phyloP scores from a whole-genome alignment of 1,140 invertebrate genomes.

The Nixonia krombeini region DNA sequence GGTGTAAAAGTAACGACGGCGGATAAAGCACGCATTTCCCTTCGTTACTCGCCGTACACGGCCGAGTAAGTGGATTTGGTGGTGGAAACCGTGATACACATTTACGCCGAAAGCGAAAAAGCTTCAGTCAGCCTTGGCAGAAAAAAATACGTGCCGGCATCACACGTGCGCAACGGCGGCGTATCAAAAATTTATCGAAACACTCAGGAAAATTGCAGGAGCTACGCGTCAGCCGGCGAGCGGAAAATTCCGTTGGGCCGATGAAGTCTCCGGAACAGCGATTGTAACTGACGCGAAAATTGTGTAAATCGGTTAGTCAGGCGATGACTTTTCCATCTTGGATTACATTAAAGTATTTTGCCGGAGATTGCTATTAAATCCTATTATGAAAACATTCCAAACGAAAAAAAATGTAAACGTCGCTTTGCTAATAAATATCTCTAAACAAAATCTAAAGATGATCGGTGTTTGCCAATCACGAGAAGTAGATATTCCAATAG shows the following conservation, averaged over 20 bases:
- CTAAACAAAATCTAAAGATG: no score
- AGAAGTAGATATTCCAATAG: no score
- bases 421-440: no score
- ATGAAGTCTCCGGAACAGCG: conserved; percentile 10
- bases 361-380: no score
- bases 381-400: no score
- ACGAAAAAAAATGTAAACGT: no score
- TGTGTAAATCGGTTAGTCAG: no score
- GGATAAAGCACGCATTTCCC: no score
- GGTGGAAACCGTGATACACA: conserved; percentile 14
- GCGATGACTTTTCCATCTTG: no score
- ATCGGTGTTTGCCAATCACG: no score
- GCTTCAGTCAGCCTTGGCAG: conserved; percentile 34
- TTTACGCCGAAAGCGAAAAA: conserved; percentile 17
- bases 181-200: conserved; percentile 41
- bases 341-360: no score
- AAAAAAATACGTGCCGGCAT: conserved; percentile 29
- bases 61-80: conserved; percentile 14
- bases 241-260: conserved; percentile 18
- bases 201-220: conserved; percentile 42
- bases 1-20: no score
- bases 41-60: conserved; percentile 4
- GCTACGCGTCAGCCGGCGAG: conserved; percentile 3
- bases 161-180: conserved; percentile 26
- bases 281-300: conserved; percentile 7